Evolutionary conservation across 1,140 invertebrate genomes (phyloP), one percentile per base, ranked within the genome.

Genomic region (Papilio polytes): DNA sequence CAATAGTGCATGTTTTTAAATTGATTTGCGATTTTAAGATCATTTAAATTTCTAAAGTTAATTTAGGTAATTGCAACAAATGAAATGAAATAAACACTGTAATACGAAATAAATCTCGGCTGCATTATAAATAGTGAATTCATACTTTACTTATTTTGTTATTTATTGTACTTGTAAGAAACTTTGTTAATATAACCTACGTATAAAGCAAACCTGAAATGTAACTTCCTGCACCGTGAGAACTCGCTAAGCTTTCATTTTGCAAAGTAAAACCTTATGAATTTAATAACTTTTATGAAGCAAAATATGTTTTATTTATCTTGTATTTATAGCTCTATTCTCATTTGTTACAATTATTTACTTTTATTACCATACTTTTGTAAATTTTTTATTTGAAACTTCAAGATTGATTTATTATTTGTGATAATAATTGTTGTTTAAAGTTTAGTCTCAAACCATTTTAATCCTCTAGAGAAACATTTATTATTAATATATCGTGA

Each of bases 181-280:
- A 70, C 63, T 70, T 70, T 70, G 26, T 70, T 70, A 70, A 70
- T 70, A 70, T 70, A 70, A 70, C 63, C 63, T 36, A 31, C 63
- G 63, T 70, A 63, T 59, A 63, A 63, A 63, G 59, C 22, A 26
- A 70, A 70, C 12, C 22, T 70, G 63, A 31, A 70, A 70, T 70
- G 63, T 70, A 70, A 70, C 63, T 70, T 66, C 63, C 26, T 70
- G 63, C 63, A 70, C 0, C 26, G 63, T 31, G 63, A 31, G 22
- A 70, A 70, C 63, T 70, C 63, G 63, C 63, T 70, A 70, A 70
- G 63, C 63, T 70, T 70, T 26, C 56, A 26, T 26, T 70, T 70
- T 70, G 26, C 22, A 36, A 70, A 26, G 26, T 70, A 18, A 70
- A 70, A 70, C 26, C 0, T 70, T 70, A 18, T 36, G 26, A 70